Percentiles rank a stretch among this genome's conserved stretches.
Evolutionary conservation across 2,797 vertebrate genomes (phyloP).

Genomic region (Gallinago stenura): DNA sequence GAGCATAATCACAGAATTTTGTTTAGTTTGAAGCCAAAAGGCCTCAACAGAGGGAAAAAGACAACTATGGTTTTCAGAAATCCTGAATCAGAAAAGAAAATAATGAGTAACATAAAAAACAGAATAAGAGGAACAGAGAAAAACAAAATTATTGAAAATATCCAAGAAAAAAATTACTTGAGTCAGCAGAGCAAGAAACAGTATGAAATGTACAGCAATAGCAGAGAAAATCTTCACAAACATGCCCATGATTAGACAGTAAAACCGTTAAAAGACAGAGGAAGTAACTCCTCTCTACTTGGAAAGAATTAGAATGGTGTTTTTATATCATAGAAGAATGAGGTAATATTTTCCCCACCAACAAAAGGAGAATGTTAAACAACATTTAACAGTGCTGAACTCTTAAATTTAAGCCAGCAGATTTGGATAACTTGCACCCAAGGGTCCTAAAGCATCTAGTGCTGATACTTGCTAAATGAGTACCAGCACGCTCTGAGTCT

Average conservation of each 20-base stretch:
- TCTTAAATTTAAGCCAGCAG: conserved; percentile 8
- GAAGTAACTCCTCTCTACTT: background rate
- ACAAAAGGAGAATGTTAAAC: background rate
- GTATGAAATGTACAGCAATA: background rate
- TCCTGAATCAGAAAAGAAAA: background rate
- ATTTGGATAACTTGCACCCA: background rate
- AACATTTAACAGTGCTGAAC: background rate
- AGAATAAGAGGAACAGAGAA: background rate
- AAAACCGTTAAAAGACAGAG: background rate
- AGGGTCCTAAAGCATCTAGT: conserved; percentile 8
- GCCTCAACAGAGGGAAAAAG: background rate
- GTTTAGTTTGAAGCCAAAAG: background rate
- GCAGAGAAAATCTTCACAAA: background rate
- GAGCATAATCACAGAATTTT: background rate
- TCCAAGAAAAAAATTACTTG: background rate
- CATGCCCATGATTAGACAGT: background rate
- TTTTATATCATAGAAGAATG: conserved; percentile 26
- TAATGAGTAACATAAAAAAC: background rate
- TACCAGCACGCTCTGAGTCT: background rate
- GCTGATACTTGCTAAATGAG: background rate
- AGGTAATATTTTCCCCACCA: background rate
- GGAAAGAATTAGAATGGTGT: conserved; percentile 5
- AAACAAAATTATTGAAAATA: background rate
- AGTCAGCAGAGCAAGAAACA: background rate
- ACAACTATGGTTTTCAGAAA: background rate